Percentiles rank a stretch among this genome's conserved stretches.
Evolutionary conservation across 2,797 vertebrate species (phyloP).

Genomic region (Sebastes nivosus): DNA sequence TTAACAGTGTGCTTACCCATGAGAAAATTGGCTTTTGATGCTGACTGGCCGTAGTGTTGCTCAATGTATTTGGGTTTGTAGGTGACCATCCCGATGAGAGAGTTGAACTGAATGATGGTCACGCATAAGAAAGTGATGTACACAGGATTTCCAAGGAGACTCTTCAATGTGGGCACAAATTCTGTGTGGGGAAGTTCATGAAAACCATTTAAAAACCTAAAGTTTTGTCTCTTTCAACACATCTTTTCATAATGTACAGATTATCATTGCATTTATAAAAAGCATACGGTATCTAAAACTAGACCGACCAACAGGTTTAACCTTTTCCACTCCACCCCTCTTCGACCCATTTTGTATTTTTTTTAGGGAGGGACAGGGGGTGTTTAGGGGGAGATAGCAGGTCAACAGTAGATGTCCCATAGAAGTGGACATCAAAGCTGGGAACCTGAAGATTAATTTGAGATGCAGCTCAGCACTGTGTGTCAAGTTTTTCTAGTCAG

Average conservation of each 20-base stretch:
- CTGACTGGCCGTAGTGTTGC: slow-evolving; percentile 93
- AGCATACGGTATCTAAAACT: not conserved
- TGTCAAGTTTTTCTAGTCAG: too few species aligned
- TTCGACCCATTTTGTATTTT: too few species aligned
- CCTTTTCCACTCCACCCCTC: not conserved
- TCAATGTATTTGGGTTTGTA: slow-evolving; percentile 98
- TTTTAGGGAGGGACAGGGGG: too few species aligned
- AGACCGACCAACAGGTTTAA: not conserved
- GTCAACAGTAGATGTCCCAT: too few species aligned
- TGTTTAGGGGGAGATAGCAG: too few species aligned
- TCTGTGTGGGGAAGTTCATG: slow-evolving; percentile 79
- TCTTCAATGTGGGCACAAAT: slow-evolving; percentile 90
- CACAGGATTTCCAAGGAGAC: slow-evolving; percentile 89
- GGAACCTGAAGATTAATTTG: too few species aligned
- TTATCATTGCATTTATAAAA: not conserved
- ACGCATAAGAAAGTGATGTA: slow-evolving; percentile 91
- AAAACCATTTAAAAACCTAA: not conserved
- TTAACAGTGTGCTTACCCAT: slow-evolving; percentile 84
- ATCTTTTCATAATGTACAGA: not conserved
- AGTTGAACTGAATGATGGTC: slow-evolving; percentile 94
- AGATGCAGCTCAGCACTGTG: too few species aligned
- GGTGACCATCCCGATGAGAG: slow-evolving; percentile 95
- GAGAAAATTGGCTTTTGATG: slow-evolving; percentile 92
- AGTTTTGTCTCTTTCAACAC: not conserved
- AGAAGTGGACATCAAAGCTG: too few species aligned